These are phyloP conservation scores for Diarsia mendica DNA, from an alignment of 2,888 invertebrate species.

Conservation along the genomic window DNA sequence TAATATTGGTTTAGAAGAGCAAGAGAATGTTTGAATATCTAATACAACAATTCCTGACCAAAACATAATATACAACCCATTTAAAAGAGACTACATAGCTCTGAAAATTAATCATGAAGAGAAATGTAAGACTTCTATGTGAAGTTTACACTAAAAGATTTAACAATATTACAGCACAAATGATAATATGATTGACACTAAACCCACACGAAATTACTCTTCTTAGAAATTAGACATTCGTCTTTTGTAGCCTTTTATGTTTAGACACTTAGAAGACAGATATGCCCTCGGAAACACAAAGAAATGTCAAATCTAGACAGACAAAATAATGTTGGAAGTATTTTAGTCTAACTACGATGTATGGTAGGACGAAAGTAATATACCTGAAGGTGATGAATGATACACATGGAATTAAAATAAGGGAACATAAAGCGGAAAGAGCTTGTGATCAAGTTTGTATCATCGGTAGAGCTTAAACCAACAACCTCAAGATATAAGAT, in stretches of 20 bases:
- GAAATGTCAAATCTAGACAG: neutral
- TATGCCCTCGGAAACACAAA: no score
- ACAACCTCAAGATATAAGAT: no score
- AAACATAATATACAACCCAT: no score
- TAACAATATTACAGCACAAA: conserved; percentile 6
- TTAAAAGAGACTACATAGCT: no score
- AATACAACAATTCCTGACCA: neutral
- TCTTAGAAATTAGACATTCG: conserved; percentile 21
- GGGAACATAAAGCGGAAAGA: no score
- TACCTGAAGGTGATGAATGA: neutral
- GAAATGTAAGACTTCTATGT: neutral
- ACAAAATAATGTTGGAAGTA: neutral
- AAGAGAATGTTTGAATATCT: neutral
- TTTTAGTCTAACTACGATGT: neutral
- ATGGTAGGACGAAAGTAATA: neutral
- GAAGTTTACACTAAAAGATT: neutral
- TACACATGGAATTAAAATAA: neutral
- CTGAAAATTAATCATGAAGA: neutral
- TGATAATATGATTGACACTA: conserved; percentile 27
- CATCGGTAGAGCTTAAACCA: no score
- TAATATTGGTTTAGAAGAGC: no score
- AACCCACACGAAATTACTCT: conserved; percentile 3
- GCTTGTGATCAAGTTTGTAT: no score
- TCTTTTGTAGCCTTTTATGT: neutral
- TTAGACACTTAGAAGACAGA: neutral